Evolutionary conservation across 2,888 invertebrate species (phyloP).

Genomic region (Patella depressa): DNA sequence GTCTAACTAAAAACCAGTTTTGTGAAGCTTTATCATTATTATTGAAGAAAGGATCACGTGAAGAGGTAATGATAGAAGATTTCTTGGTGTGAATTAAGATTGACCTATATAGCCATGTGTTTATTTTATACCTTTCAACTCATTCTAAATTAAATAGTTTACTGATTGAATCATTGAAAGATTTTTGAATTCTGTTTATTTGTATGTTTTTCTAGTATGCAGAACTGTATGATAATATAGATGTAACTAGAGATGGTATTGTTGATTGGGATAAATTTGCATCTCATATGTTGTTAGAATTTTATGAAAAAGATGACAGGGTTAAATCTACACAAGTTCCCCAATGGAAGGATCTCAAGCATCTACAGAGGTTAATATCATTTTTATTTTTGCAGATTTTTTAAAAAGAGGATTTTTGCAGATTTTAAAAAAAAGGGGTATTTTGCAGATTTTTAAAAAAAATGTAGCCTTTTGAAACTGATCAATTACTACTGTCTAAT

Average conservation of each 20-base stretch:
- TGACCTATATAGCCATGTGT: neutral
- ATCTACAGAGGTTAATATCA: constrained; percentile 59
- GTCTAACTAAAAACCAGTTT: constrained; percentile 67
- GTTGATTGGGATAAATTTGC: constrained; percentile 72
- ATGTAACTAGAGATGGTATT: constrained; percentile 67
- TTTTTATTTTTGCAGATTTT: neutral
- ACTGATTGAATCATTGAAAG: neutral
- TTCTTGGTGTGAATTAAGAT: neutral
- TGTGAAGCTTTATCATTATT: constrained; percentile 66
- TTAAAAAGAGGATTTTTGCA: neutral
- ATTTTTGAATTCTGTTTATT: neutral
- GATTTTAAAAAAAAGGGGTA: neutral
- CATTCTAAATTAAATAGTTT: neutral
- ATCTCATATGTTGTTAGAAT: constrained; percentile 70
- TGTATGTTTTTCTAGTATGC: constrained; percentile 56
- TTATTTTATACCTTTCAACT: neutral
- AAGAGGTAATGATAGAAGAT: constrained; percentile 57
- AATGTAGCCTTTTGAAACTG: neutral
- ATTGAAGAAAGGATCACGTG: constrained; percentile 64
- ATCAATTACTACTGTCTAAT: too few relatives aligned
- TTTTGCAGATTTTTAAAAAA: neutral
- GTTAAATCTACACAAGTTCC: constrained; percentile 70
- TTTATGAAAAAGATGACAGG: constrained; percentile 70
- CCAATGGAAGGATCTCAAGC: constrained; percentile 70
- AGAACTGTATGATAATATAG: constrained; percentile 71